phyloP scores from a whole-genome alignment of 1,140 invertebrate species.

The Alviniconcha marisindica region DNA sequence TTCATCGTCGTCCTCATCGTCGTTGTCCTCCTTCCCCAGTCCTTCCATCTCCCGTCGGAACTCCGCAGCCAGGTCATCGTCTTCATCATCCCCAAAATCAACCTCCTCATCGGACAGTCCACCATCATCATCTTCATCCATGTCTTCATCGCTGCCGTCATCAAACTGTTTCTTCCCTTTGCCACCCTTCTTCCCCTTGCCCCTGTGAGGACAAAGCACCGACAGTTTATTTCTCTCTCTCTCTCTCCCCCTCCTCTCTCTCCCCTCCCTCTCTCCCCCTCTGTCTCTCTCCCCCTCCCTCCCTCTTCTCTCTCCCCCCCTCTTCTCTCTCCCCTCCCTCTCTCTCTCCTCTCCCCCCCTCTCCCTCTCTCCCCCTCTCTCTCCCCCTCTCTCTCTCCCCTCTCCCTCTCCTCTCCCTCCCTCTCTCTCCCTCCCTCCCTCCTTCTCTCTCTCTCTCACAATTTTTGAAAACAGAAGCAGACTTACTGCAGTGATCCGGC shows the following conservation, averaged over 20 bases:
- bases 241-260: neutral
- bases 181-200: neutral
- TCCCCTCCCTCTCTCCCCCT: too few species aligned
- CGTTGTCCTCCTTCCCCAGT: slow-evolving; percentile 28
- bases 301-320: too few species aligned
- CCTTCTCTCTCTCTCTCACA: too few species aligned
- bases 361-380: too few species aligned
- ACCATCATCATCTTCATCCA: slow-evolving; percentile 63
- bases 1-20: slow-evolving; percentile 43
- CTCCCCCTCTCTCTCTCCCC: too few species aligned
- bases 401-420: too few species aligned
- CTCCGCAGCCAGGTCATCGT: slow-evolving; percentile 52
- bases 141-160: slow-evolving; percentile 58
- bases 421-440: too few species aligned
- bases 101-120: slow-evolving; percentile 70
- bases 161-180: neutral
- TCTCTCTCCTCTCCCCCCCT: too few species aligned
- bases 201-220: neutral
- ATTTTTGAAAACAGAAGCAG: too few species aligned
- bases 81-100: slow-evolving; percentile 74
- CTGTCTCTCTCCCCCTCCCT: too few species aligned
- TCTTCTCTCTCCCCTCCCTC: too few species aligned
- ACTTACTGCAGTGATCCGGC: too few species aligned
- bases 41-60: slow-evolving; percentile 49
- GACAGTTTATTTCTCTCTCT: neutral